Conservation (phyloP, 2,113 vertebrate genomes). For the Calidris pygmaea region DNA sequence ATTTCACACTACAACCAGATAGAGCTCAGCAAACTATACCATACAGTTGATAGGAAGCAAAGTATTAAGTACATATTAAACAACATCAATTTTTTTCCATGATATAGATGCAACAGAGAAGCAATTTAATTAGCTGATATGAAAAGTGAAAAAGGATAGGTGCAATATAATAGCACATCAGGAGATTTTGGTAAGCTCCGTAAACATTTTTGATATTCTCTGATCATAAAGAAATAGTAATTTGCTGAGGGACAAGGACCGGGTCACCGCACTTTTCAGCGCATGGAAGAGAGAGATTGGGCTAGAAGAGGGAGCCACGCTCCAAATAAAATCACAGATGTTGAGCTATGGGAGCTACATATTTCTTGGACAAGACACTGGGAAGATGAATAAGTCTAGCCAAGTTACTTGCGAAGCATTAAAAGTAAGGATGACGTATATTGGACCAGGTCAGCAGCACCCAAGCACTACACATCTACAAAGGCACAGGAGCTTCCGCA, state of each 20-base stretch:
- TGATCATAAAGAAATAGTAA: background rate
- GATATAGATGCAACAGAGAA: background rate
- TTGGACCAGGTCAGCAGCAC: background rate
- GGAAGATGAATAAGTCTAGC: background rate
- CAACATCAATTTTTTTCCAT: background rate
- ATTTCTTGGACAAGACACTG: background rate
- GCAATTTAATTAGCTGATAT: background rate
- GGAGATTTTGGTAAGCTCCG: background rate
- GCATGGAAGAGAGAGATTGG: background rate
- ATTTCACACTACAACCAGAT: background rate
- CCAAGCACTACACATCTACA: background rate
- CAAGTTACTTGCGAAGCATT: background rate
- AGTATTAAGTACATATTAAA: background rate
- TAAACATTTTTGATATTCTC: background rate
- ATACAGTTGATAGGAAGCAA: background rate
- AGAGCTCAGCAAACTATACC: background rate
- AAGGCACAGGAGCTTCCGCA: background rate
- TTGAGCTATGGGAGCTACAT: background rate
- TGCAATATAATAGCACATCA: background rate
- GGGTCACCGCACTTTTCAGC: background rate
- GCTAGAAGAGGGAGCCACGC: background rate
- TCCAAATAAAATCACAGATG: background rate
- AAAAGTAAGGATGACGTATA: background rate
- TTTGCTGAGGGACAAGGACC: background rate
- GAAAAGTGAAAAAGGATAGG: background rate